Base-by-base conservation (phyloP, 2,888 invertebrate genomes). In the Ecdyonurus torrentis region DNA sequence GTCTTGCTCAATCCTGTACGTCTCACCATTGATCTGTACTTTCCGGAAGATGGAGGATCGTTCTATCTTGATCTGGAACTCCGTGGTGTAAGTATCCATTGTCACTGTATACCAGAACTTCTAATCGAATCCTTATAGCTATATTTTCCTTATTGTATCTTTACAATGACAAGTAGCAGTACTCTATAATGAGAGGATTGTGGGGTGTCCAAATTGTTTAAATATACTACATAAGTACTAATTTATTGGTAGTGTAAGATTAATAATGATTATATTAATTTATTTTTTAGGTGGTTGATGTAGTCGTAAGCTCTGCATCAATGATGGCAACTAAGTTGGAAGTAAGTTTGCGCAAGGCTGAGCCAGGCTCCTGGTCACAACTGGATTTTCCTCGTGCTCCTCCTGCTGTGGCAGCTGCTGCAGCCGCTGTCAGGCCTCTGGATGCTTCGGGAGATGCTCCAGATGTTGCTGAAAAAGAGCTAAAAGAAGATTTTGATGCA, bases 311-410 rank as follows among this genome's bases (percentile, higher is more conserved):
- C 70, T 80, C 77, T 67, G 90, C 85, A 0, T 83, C 83, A 53
- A 89, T 96, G 87, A 78, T 86, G 69, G 87, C 87, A 18, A 87
- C 91, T 18, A 98, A 98, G 81, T 84, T 96, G 25, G 97, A 98
- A 77, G 87, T 98, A 23, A 91, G 87, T 71, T 74, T 98, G 71
- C 86, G 83, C 68, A 98, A 98, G 76, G 86, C 83, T 0, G 92
- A 91, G 70, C 82, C 87, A 0, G 87, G 89, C 1, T 82, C 83
- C 19, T 97, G 97, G 97, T 73, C 82, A 10, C 83, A 83, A 68
- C 74, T 96, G 24, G 84, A 87, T 70, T 81, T 86, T 67, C 83
- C 85, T 0, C 75, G 78, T 55, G 23, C n/a, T 52, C 1, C 19
- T 15, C 23, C 15, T 37, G 15, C 10, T 22, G n/a, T 63, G 5